A percentile compares a stretch with the other conserved stretches of the same genome.
These are phyloP conservation scores for Lycocorax pyrrhopterus DNA, from an alignment of 2,113 vertebrate genomes.

Conservation along the genomic window DNA sequence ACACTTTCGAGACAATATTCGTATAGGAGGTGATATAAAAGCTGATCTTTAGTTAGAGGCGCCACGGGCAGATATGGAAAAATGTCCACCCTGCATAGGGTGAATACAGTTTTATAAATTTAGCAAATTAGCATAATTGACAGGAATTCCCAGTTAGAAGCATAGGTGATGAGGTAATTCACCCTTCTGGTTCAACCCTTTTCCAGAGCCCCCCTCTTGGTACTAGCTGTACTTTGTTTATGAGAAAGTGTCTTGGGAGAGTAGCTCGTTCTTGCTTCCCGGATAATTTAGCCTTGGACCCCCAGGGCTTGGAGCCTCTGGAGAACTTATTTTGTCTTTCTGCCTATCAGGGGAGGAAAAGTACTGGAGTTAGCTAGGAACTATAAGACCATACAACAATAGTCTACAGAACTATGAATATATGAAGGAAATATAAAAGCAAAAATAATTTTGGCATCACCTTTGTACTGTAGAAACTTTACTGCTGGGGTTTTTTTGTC, in stretches of 20 bases:
- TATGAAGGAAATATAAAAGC: neutral
- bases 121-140: neutral
- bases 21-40: neutral
- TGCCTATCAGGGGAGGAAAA: neutral
- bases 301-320: neutral
- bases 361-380: neutral
- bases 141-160: neutral
- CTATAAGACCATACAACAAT: too few species aligned
- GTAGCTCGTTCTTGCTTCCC: neutral
- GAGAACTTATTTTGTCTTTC: neutral
- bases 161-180: neutral
- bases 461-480: neutral
- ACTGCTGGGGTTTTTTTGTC: neutral
- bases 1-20: neutral
- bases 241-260: neutral
- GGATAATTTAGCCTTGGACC: neutral
- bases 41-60: neutral
- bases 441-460: neutral
- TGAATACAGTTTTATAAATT: neutral
- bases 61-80: neutral
- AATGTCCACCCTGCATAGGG: too few species aligned
- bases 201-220: neutral
- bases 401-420: neutral
- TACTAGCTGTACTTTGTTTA: neutral
- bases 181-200: neutral